Conservation (phyloP, 2,113 vertebrate species). For the Columba livia region DNA sequence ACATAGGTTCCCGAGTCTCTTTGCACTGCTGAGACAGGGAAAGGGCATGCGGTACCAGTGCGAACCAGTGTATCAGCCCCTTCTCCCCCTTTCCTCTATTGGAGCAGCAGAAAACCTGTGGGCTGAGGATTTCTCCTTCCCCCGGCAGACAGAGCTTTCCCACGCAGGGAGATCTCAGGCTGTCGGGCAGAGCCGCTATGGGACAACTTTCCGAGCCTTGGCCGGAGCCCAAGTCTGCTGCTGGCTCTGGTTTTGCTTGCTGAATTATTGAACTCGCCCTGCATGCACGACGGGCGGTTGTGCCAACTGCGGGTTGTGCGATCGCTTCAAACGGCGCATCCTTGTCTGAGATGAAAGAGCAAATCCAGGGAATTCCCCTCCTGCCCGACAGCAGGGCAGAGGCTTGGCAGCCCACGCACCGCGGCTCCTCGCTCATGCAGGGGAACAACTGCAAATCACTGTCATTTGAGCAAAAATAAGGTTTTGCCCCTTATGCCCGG, state of each 20-base stretch:
- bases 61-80: background rate
- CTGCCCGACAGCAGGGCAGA: background rate
- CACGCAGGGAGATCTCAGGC: background rate
- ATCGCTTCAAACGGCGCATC: background rate
- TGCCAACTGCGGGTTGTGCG: background rate
- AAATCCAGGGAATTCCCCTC: conserved; percentile 35
- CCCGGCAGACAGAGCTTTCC: background rate
- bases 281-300: rapidly evolving
- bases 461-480: background rate
- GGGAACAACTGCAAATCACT: background rate
- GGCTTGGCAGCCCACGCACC: background rate
- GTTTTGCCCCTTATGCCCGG: background rate
- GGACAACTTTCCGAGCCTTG: background rate
- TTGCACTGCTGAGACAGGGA: background rate
- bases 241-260: background rate
- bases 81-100: background rate
- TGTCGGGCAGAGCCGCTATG: background rate
- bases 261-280: conserved; percentile 34
- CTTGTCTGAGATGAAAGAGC: conserved; percentile 3
- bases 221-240: background rate
- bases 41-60: rapidly evolving
- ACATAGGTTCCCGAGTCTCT: background rate
- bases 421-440: background rate
- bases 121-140: background rate
- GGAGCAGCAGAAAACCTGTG: background rate